Conservation (phyloP, 2,888 invertebrate genomes). For the Drosophila birchii region DNA sequence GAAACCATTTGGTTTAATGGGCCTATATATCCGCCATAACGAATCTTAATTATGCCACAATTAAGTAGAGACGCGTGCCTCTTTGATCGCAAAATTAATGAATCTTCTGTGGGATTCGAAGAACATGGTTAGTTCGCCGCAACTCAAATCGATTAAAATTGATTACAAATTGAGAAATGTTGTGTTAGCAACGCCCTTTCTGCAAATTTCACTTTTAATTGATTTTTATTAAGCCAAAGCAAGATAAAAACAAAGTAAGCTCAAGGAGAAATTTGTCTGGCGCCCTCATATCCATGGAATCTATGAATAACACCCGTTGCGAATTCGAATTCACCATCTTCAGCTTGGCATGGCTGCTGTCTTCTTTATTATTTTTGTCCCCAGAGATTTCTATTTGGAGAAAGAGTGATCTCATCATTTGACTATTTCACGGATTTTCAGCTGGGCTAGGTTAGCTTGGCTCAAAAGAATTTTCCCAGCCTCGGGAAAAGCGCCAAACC, state of each 20-base stretch:
- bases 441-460: background rate
- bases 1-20: conserved; percentile 59
- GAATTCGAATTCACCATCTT: conserved; percentile 52
- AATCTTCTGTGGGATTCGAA: conserved; percentile 17
- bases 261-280: conserved; percentile 17
- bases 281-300: conserved; percentile 36
- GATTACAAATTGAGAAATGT: conserved; percentile 38
- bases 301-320: conserved; percentile 53
- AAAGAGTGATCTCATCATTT: conserved; percentile 41
- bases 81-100: conserved; percentile 66
- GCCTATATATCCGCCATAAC: conserved; percentile 71
- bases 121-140: conserved; percentile 2
- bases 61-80: conserved; percentile 60
- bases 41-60: conserved; percentile 71
- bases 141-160: conserved; percentile 44
- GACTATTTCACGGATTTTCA: conserved; percentile 19
- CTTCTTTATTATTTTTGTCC: conserved; percentile 35
- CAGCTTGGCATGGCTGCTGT: conserved; percentile 44
- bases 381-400: conserved; percentile 34
- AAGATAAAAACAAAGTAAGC: conserved; percentile 52
- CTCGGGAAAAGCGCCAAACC: conserved; percentile 22
- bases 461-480: conserved; percentile 34
- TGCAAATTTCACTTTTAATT: conserved; percentile 70
- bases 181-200: conserved; percentile 32
- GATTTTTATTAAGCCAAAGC: conserved; percentile 62